Conservation (phyloP, 2,888 invertebrate species). For the Deroplatys truncata region DNA sequence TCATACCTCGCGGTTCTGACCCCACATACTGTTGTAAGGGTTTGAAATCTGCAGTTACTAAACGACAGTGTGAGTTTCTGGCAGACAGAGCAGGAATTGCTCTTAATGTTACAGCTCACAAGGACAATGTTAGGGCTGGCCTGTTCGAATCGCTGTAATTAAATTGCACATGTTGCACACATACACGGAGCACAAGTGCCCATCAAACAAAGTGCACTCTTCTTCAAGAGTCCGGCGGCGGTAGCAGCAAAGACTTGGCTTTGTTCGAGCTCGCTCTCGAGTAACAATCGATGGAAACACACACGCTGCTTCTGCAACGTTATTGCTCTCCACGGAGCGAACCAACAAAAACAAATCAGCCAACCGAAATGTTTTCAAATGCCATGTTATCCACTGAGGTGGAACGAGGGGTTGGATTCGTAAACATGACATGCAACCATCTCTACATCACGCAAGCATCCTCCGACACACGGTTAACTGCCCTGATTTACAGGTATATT, state of each 20-base stretch:
- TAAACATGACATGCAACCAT: neutral
- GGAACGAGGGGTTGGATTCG: too few species aligned
- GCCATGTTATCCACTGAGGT: neutral
- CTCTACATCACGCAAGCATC: neutral
- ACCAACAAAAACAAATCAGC: neutral
- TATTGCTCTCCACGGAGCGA: neutral
- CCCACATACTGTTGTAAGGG: too few species aligned
- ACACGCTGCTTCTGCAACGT: neutral
- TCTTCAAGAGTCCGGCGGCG: neutral
- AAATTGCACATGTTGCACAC: neutral
- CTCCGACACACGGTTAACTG: neutral
- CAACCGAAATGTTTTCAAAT: neutral
- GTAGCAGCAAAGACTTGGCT: neutral
- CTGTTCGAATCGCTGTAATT: neutral
- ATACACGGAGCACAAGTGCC: neutral
- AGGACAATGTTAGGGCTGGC: neutral
- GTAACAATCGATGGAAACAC: neutral
- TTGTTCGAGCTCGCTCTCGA: neutral
- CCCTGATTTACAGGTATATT: neutral
- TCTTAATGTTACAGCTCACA: neutral
- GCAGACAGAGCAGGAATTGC: neutral
- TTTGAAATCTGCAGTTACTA: too few species aligned
- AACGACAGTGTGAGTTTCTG: too few species aligned
- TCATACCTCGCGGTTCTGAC: too few species aligned
- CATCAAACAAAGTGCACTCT: neutral